Conservation (phyloP, 2,797 vertebrate species). For the Sibirionetta formosa region DNA sequence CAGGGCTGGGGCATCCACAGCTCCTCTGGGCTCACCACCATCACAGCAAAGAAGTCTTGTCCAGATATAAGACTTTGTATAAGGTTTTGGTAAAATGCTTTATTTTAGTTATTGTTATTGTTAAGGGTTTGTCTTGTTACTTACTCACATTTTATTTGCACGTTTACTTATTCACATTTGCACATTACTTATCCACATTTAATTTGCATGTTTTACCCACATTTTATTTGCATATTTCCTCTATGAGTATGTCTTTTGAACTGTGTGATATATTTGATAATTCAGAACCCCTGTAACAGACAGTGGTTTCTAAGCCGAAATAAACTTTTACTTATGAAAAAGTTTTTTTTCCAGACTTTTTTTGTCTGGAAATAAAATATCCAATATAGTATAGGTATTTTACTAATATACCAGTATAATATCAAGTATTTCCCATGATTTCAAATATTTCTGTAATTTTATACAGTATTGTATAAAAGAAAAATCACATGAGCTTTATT, state of each 20-base stretch:
- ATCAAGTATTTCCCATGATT: not conserved
- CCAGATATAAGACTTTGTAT: not conserved
- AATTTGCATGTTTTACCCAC: not conserved
- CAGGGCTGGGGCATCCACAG: too few species aligned
- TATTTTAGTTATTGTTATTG: not conserved
- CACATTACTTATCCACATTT: not conserved
- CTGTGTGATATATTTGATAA: not conserved
- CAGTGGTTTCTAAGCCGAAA: not conserved
- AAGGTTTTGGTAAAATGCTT: not conserved
- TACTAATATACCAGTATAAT: not conserved
- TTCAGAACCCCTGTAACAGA: not conserved
- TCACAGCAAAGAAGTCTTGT: not conserved
- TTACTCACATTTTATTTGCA: not conserved
- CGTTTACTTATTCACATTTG: not conserved
- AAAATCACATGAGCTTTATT: not conserved
- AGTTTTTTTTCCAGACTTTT: not conserved
- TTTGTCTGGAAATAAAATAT: not conserved
- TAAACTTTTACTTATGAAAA: not conserved
- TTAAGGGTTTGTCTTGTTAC: not conserved
- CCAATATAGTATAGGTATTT: not conserved
- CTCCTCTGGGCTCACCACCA: too few species aligned
- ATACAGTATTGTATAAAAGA: not conserved
- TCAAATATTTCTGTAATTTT: not conserved
- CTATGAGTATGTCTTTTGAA: constrained; percentile 30
- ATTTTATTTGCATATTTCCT: not conserved